A percentile compares a stretch with the other conserved stretches of the same genome.
These are phyloP conservation scores for Microcebus ravelobensis DNA, from an alignment of 2,113 vertebrate species.

Conservation along the genomic window DNA sequence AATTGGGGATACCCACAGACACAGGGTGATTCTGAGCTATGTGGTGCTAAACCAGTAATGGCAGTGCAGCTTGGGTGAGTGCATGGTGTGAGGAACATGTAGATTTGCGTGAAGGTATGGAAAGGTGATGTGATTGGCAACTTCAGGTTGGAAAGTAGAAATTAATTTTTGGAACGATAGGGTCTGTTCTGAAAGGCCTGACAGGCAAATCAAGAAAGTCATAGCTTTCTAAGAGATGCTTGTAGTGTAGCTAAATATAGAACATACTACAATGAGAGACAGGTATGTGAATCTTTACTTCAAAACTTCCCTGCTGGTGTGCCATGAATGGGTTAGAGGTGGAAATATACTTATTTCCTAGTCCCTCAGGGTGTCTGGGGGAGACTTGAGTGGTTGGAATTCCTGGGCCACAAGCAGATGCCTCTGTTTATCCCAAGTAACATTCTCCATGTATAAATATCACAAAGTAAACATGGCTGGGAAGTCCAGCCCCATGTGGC, in stretches of 20 bases:
- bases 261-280: not conserved
- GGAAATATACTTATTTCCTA: not conserved
- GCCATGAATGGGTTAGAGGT: not conserved
- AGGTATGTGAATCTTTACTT: not conserved
- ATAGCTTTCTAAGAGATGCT: not conserved
- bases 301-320: not conserved
- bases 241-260: not conserved
- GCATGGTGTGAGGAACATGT: not conserved
- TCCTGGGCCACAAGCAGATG: not conserved
- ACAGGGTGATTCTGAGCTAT: accelerated
- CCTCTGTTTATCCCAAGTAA: not conserved
- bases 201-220: not conserved
- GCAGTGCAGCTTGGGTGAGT: too few relatives aligned
- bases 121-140: not conserved
- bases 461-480: not conserved
- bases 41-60: not conserved
- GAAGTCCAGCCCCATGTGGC: not conserved
- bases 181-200: not conserved
- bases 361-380: not conserved
- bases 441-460: not conserved
- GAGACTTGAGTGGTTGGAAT: not conserved
- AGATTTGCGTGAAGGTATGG: not conserved
- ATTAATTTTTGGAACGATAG: not conserved
- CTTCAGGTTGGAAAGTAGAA: not conserved
- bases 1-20: not conserved